Conservation (phyloP, 2,888 invertebrate genomes). For the Amblyjoppa proteus region DNA sequence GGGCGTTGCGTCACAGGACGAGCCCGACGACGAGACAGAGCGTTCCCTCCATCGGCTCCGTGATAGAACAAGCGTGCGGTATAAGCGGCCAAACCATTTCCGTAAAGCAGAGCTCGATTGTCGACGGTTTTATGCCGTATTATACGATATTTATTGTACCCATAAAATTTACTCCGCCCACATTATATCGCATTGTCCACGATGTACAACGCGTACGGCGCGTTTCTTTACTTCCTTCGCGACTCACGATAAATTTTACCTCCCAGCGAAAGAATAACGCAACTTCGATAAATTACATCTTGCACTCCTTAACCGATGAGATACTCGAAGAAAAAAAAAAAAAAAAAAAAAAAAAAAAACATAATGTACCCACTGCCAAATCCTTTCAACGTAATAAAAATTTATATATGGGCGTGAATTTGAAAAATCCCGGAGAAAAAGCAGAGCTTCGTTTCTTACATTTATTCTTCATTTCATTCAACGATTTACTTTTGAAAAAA, state of each 20-base stretch:
- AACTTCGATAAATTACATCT: no score
- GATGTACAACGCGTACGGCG: background rate
- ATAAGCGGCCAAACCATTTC: constrained; percentile 30
- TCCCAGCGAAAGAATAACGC: background rate
- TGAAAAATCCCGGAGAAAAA: no score
- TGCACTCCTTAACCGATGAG: no score
- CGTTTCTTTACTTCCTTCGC: background rate
- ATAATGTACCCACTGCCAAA: no score
- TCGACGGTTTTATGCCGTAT: constrained; percentile 15
- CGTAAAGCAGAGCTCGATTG: constrained; percentile 39
- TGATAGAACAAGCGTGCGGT: background rate
- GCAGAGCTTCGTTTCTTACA: no score
- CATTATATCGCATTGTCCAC: constrained; percentile 43
- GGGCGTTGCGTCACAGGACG: constrained; percentile 13
- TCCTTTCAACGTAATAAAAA: no score
- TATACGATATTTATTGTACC: constrained; percentile 36
- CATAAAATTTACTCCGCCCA: constrained; percentile 32
- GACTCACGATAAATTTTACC: constrained; percentile 1
- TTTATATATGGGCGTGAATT: no score
- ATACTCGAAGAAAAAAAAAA: no score
- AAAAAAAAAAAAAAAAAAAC: no score
- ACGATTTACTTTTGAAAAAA: no score
- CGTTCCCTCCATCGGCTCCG: constrained; percentile 7
- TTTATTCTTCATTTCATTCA: no score
- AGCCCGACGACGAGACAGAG: constrained; percentile 29